phyloP scores from a whole-genome alignment of 2,113 vertebrate species.

The Rana temporaria region DNA sequence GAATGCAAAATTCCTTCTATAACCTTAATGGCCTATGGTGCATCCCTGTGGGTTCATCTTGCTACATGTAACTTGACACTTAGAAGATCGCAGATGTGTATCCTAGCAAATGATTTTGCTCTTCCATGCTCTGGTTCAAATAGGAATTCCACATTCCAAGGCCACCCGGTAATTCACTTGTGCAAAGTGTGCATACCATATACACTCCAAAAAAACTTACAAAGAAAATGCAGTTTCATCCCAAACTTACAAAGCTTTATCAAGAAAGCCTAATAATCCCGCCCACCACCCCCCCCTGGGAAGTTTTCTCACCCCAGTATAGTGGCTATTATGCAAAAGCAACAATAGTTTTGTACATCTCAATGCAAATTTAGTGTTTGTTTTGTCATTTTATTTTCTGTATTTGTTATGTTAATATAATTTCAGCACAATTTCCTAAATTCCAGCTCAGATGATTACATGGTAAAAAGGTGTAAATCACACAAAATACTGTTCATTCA shows the following conservation, averaged over 20 bases:
- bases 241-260: neutral
- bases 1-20: too few species aligned
- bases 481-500: neutral
- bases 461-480: conserved; percentile 15
- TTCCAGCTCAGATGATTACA: neutral
- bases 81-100: neutral
- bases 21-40: too few species aligned
- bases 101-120: neutral
- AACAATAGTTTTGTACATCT: conserved; percentile 6
- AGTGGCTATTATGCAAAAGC: neutral
- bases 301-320: neutral
- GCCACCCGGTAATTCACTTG: neutral
- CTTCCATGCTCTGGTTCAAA: neutral
- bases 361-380: neutral
- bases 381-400: neutral
- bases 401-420: conserved; percentile 25
- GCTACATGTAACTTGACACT: too few species aligned
- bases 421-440: conserved; percentile 6
- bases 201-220: neutral
- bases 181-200: neutral
- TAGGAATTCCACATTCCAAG: conserved; percentile 4
- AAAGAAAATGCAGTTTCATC: neutral
- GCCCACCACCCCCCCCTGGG: neutral
- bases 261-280: neutral
- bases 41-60: too few species aligned